Percentiles rank a stretch among this genome's conserved stretches.
These are phyloP conservation scores for Cheilosia soror DNA, from an alignment of 2,888 invertebrate species.

Conservation along the genomic window DNA sequence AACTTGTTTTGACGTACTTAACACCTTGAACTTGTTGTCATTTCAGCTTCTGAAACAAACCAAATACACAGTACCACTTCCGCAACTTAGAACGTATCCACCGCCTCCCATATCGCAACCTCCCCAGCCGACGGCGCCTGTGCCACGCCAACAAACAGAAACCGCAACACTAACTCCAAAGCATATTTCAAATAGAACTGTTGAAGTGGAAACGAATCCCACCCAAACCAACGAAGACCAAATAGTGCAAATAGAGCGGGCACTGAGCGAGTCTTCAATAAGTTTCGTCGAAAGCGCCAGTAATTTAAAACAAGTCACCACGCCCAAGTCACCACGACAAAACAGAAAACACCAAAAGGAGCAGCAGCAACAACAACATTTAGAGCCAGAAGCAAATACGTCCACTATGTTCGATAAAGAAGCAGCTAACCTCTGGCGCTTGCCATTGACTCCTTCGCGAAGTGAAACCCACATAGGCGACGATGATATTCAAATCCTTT, in stretches of 20 bases:
- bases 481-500: slow-evolving; percentile 13
- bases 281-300: not conserved
- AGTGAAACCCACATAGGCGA: not conserved
- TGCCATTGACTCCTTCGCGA: not conserved
- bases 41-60: slow-evolving; percentile 80
- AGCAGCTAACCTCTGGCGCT: slow-evolving; percentile 22
- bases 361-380: not conserved
- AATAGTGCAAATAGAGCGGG: slow-evolving; percentile 16
- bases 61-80: slow-evolving; percentile 79
- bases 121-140: not conserved
- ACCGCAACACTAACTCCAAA: not conserved
- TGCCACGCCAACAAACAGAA: not conserved
- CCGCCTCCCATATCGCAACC: slow-evolving; percentile 58
- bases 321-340: slow-evolving; percentile 74
- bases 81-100: slow-evolving; percentile 80
- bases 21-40: too few species aligned
- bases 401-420: slow-evolving; percentile 28
- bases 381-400: slow-evolving; percentile 5
- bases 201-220: not conserved
- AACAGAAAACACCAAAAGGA: slow-evolving; percentile 15
- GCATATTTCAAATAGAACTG: not conserved
- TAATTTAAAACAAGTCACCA: not conserved
- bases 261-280: not conserved
- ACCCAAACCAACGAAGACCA: not conserved
- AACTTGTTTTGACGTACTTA: too few species aligned